phyloP scores from a whole-genome alignment of 2,888 invertebrate species.

The Nomada fucata region DNA sequence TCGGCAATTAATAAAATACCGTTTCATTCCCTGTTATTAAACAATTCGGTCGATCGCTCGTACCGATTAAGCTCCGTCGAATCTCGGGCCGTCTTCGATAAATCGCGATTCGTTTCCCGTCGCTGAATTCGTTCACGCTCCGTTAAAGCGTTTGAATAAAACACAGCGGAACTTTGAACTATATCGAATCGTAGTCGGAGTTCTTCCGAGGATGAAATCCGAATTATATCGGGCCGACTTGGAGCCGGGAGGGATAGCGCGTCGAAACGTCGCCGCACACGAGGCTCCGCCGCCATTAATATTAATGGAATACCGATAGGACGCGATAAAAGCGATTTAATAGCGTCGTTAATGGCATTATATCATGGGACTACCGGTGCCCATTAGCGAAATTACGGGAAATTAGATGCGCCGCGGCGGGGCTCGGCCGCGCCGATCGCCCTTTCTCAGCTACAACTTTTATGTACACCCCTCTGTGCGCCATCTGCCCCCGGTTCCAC shows the following conservation, averaged over 20 bases:
- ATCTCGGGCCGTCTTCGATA: too few relatives aligned
- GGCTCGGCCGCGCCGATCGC: slow-evolving; percentile 10
- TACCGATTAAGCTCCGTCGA: too few relatives aligned
- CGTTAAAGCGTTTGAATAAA: too few relatives aligned
- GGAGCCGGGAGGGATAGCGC: slow-evolving; percentile 7
- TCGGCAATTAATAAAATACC: too few relatives aligned
- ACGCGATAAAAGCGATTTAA: slow-evolving; percentile 69
- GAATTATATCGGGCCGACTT: slow-evolving; percentile 3
- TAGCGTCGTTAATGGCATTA: slow-evolving; percentile 71
- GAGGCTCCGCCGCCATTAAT: slow-evolving; percentile 57
- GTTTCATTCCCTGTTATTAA: too few relatives aligned
- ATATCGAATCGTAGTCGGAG: too few relatives aligned
- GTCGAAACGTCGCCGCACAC: slow-evolving; percentile 54
- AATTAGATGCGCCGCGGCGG: slow-evolving; percentile 52
- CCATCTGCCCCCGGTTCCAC: background rate
- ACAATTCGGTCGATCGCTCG: too few relatives aligned
- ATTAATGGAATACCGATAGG: slow-evolving; percentile 69
- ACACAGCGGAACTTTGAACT: too few relatives aligned
- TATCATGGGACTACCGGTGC: slow-evolving; percentile 70
- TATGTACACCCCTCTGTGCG: background rate
- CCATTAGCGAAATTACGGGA: slow-evolving; percentile 76
- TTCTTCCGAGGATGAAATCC: background rate
- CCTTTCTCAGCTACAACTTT: slow-evolving; percentile 40
- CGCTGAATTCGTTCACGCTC: too few relatives aligned
- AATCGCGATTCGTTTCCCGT: too few relatives aligned